Conservation (phyloP, 2,888 invertebrate species). For the Nemurella pictetii region DNA sequence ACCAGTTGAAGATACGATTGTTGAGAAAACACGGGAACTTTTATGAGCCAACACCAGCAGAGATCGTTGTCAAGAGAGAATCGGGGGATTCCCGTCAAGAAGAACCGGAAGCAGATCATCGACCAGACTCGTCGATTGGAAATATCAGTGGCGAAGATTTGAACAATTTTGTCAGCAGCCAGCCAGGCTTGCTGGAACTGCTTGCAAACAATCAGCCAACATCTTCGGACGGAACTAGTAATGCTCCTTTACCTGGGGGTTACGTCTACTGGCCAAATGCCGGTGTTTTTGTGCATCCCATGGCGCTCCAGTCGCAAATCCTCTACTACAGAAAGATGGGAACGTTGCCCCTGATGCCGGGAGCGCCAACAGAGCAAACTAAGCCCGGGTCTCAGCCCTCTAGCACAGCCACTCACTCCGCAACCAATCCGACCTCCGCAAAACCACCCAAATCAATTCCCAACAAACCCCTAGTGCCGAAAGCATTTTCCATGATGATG, state of each 20-base stretch:
- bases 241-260: slow-evolving; percentile 45
- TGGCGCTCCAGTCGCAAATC: slow-evolving; percentile 71
- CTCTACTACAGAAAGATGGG: slow-evolving; percentile 76
- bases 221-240: background rate
- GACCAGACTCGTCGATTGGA: background rate
- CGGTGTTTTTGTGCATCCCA: slow-evolving; percentile 72
- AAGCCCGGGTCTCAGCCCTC: background rate
- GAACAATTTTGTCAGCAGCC: background rate
- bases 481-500: slow-evolving; percentile 36
- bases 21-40: slow-evolving; percentile 65
- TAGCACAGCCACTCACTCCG: slow-evolving; percentile 10
- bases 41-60: slow-evolving; percentile 53
- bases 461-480: slow-evolving; percentile 35
- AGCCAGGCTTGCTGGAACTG: background rate
- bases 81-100: background rate
- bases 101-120: background rate
- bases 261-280: slow-evolving; percentile 73
- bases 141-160: background rate
- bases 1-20: slow-evolving; percentile 62
- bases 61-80: background rate
- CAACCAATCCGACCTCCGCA: slow-evolving; percentile 21
- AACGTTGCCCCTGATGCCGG: slow-evolving; percentile 49
- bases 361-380: slow-evolving; percentile 27
- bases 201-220: background rate
- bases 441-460: slow-evolving; percentile 9